phyloP scores from a whole-genome alignment of 2,797 vertebrate genomes.

The Simalia tracyae region DNA sequence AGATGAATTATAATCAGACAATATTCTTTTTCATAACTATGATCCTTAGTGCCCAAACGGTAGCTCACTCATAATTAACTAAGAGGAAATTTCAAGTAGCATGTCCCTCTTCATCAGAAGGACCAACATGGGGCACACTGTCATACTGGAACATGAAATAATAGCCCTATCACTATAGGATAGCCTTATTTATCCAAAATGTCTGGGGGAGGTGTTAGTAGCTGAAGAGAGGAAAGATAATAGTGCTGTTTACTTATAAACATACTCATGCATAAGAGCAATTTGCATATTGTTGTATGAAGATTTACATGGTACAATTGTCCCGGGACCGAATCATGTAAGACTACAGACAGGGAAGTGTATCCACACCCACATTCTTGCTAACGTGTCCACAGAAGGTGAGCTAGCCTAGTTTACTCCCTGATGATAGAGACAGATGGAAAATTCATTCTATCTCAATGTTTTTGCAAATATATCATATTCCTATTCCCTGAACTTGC shows the following conservation, averaged over 20 bases:
- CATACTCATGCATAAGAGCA: neutral
- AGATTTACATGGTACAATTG: neutral
- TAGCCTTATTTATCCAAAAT: constrained; percentile 16
- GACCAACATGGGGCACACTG: constrained; percentile 8
- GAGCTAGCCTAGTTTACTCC: neutral
- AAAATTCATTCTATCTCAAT: neutral
- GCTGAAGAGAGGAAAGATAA: neutral
- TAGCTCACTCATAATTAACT: neutral
- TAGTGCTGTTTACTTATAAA: neutral
- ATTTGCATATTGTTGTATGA: neutral
- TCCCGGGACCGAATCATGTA: neutral
- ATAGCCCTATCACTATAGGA: neutral
- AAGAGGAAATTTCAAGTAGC: neutral
- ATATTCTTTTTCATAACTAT: constrained; percentile 25
- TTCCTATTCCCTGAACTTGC: neutral
- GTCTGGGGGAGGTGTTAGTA: neutral
- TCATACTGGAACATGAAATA: constrained; percentile 16
- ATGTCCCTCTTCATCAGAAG: constrained; percentile 11
- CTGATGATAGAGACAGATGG: neutral
- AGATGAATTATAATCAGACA: constrained; percentile 40
- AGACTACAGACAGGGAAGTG: neutral
- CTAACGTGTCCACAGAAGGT: neutral
- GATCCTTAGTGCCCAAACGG: constrained; percentile 10
- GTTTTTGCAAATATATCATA: neutral
- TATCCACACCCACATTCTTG: neutral